Evolutionary conservation across 2,113 vertebrate genomes (phyloP).

Genomic region (Leucopsar rothschildi): DNA sequence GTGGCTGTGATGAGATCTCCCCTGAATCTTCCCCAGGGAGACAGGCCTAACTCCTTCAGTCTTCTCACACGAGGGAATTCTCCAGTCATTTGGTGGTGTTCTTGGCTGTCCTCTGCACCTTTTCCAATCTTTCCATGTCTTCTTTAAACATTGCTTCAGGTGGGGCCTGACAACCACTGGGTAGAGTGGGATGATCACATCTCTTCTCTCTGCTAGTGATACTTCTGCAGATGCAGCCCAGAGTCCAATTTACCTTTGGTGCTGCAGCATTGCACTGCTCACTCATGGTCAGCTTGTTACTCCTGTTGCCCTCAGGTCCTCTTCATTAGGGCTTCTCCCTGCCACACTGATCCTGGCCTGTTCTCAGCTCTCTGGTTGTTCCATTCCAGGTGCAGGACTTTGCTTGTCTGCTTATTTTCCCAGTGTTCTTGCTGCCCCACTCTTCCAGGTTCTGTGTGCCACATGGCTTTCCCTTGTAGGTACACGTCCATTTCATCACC

Average conservation of each 20-base stretch:
- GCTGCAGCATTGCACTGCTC: neutral
- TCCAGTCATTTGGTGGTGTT: neutral
- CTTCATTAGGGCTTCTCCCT: neutral
- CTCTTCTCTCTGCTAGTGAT: neutral
- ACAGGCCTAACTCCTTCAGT: neutral
- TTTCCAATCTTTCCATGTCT: neutral
- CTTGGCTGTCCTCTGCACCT: neutral
- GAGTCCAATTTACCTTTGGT: neutral
- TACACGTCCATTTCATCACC: neutral
- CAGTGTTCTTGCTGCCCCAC: neutral
- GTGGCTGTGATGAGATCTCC: neutral
- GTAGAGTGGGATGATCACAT: neutral
- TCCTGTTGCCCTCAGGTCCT: neutral
- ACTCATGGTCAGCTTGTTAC: neutral
- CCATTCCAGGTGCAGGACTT: neutral
- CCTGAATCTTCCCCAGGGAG: neutral
- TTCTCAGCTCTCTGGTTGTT: neutral
- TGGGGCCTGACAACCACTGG: neutral
- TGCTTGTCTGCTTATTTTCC: neutral
- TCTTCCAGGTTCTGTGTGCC: neutral
- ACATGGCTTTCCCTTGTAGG: neutral
- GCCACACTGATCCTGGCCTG: neutral
- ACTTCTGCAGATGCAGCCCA: neutral
- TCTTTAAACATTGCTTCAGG: neutral
- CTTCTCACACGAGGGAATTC: neutral